Conservation (phyloP, 1,140 invertebrate species). For the Euborellia annulipes region DNA sequence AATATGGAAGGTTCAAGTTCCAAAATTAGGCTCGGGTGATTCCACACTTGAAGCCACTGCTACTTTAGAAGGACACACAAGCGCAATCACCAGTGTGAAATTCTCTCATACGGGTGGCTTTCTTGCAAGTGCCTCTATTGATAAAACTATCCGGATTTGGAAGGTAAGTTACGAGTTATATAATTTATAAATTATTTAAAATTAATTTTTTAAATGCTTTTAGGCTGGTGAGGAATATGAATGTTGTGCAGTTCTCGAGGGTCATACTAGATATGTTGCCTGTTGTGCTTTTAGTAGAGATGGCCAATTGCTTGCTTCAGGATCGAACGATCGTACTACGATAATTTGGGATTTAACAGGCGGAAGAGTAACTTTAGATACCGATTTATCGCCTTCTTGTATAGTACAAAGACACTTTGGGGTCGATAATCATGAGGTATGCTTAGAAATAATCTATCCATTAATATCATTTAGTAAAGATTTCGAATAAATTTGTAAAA, state of each 20-base stretch:
- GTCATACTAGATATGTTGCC: constrained; percentile 53
- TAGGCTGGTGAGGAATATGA: too few relatives aligned
- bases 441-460: constrained; percentile 5
- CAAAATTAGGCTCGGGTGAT: constrained; percentile 20
- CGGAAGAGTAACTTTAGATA: constrained; percentile 27
- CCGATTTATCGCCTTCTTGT: constrained; percentile 25
- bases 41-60: too few relatives aligned
- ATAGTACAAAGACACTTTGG: constrained; percentile 12
- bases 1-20: constrained; percentile 44
- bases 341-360: constrained; percentile 46
- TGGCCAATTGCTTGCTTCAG: constrained; percentile 43
- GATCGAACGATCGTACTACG: constrained; percentile 55
- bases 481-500: neutral
- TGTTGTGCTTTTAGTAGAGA: constrained; percentile 51
- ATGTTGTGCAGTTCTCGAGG: constrained; percentile 34
- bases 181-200: too few relatives aligned
- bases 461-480: too few relatives aligned
- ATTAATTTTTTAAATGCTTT: too few relatives aligned
- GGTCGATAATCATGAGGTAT: constrained; percentile 3
- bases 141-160: constrained; percentile 56
- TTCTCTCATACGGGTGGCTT: constrained; percentile 40
- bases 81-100: constrained; percentile 41
- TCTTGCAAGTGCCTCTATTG: constrained; percentile 47
- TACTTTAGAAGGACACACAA: constrained; percentile 26
- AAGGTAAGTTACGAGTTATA: constrained; percentile 25